Conservation (phyloP, 2,797 vertebrate species). For the Helarctos malayanus region DNA sequence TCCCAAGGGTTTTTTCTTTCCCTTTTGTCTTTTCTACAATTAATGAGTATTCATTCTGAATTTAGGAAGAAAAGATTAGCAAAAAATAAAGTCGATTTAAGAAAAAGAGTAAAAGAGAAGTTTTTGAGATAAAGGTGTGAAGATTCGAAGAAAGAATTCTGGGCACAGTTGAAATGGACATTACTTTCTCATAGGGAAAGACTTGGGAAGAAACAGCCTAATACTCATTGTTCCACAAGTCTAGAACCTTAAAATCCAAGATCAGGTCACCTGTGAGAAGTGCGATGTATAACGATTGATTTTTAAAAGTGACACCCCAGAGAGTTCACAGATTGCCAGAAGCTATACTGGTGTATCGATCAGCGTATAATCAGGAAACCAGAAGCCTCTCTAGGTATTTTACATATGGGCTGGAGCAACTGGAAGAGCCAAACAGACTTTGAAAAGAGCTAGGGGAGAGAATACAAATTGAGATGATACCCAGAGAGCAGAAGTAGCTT, state of each 20-base stretch:
- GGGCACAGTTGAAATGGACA: not conserved
- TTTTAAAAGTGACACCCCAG: not conserved
- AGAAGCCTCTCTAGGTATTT: not conserved
- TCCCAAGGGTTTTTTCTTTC: not conserved
- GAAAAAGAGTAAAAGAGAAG: not conserved
- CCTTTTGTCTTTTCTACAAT: not conserved
- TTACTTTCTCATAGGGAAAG: not conserved
- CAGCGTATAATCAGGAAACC: not conserved
- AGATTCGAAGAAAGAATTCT: not conserved
- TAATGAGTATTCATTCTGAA: not conserved
- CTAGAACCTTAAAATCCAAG: not conserved
- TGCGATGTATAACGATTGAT: not conserved
- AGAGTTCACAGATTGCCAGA: not conserved
- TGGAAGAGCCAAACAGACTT: not conserved
- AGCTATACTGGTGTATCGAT: not conserved
- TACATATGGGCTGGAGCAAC: not conserved
- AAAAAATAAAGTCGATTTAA: constrained; percentile 3
- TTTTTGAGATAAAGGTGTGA: not conserved
- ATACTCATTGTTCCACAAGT: not conserved
- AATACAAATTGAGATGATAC: not conserved
- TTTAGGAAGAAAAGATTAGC: not conserved
- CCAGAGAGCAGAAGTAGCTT: not conserved
- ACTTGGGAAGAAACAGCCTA: not conserved
- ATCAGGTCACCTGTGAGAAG: not conserved
- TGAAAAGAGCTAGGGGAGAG: not conserved